Evolutionary conservation across 2,888 invertebrate genomes (phyloP).

Genomic region (Agrenia bidenticulata): DNA sequence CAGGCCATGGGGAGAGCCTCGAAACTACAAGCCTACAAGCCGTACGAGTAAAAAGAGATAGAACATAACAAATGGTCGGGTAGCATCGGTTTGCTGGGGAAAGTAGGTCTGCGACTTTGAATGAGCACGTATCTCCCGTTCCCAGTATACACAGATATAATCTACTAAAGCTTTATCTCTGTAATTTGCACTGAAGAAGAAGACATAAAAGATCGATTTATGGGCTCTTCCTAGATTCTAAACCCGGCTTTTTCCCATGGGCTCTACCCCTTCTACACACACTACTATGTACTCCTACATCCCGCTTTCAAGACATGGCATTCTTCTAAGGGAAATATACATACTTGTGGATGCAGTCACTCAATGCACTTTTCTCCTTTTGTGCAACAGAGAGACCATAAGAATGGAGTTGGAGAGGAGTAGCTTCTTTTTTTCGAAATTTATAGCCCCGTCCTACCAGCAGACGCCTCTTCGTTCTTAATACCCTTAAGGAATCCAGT

Average conservation of each 20-base stretch:
- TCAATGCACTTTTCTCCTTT: too few relatives aligned
- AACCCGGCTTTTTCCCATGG: neutral
- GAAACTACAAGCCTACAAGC: neutral
- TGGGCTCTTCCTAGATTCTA: constrained; percentile 6
- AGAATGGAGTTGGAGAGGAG: too few relatives aligned
- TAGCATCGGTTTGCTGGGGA: constrained; percentile 1
- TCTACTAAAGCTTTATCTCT: constrained; percentile 15
- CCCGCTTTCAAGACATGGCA: too few relatives aligned
- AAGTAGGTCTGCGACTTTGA: constrained; percentile 18
- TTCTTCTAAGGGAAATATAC: too few relatives aligned
- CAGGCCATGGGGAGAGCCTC: too few relatives aligned
- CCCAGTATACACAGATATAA: neutral
- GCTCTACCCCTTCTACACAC: neutral
- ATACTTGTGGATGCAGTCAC: too few relatives aligned
- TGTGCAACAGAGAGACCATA: too few relatives aligned
- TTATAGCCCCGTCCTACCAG: too few relatives aligned
- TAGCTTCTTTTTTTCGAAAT: too few relatives aligned
- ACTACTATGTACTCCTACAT: too few relatives aligned
- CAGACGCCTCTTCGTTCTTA: too few relatives aligned
- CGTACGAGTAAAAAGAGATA: constrained; percentile 11
- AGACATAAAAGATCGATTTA: constrained; percentile 27
- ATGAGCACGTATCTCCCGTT: constrained; percentile 12
- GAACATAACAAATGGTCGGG: constrained; percentile 16
- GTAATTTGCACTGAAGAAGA: constrained; percentile 27
- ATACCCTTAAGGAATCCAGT: too few relatives aligned